Conservation (phyloP, 1,140 invertebrate species). For the Bombus fervidus region DNA sequence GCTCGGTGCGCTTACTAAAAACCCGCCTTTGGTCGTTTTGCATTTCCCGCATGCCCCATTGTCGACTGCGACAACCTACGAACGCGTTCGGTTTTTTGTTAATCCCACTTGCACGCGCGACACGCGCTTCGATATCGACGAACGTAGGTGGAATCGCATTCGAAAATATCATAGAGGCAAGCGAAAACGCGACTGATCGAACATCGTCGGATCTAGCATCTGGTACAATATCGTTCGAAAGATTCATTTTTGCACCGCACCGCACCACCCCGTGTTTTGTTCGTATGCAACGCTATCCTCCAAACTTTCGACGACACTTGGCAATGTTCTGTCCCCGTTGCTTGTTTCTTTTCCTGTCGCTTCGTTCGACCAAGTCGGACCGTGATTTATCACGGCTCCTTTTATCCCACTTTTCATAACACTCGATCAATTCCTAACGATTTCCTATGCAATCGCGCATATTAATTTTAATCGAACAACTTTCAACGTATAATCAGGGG, state of each 20-base stretch:
- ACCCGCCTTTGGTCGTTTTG: neutral
- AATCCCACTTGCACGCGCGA: conserved; percentile 18
- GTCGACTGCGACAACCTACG: conserved; percentile 47
- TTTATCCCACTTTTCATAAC: too few relatives aligned
- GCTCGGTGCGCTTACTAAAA: neutral
- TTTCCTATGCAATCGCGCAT: too few relatives aligned
- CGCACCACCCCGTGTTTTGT: too few relatives aligned
- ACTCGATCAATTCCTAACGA: too few relatives aligned
- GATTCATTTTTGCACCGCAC: too few relatives aligned
- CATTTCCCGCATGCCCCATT: neutral
- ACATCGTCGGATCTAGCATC: too few relatives aligned
- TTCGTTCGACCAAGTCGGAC: neutral
- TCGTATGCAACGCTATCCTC: too few relatives aligned
- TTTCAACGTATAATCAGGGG: neutral
- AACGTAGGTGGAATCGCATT: conserved; percentile 51
- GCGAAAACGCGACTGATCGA: conserved; percentile 29
- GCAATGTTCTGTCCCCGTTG: neutral
- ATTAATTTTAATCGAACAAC: neutral
- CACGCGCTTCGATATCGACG: conserved; percentile 48
- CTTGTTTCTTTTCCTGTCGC: too few relatives aligned
- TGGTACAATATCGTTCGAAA: too few relatives aligned
- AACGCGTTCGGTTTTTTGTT: conserved; percentile 36
- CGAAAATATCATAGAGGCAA: conserved; percentile 43
- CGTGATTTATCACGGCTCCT: too few relatives aligned
- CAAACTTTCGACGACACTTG: neutral